A percentile compares a stretch with the other conserved stretches of the same genome.
These are phyloP conservation scores for Argyrosomus regius DNA, from an alignment of 2,797 vertebrate species.

Conservation along the genomic window DNA sequence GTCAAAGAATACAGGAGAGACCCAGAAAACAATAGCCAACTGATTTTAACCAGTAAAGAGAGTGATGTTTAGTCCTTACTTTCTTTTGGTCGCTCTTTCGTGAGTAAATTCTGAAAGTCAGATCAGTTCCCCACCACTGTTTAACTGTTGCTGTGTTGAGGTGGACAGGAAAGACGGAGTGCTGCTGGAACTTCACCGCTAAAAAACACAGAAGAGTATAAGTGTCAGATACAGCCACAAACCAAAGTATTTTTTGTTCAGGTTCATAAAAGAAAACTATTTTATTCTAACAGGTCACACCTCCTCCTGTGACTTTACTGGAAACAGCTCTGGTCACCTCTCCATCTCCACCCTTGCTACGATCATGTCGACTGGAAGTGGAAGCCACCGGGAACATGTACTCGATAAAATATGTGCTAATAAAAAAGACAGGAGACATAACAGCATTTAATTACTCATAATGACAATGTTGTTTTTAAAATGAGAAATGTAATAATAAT, in stretches of 20 bases:
- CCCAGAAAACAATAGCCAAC: background rate
- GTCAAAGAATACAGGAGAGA: background rate
- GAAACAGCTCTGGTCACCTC: constrained; percentile 89
- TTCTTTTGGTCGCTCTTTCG: constrained; percentile 90
- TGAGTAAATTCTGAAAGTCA: constrained; percentile 90
- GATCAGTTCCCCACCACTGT: constrained; percentile 89
- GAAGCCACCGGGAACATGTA: constrained; percentile 88
- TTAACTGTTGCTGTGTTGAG: constrained; percentile 84
- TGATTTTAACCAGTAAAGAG: background rate
- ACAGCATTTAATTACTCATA: background rate
- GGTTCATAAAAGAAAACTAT: background rate
- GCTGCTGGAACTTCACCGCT: constrained; percentile 93
- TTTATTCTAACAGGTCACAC: constrained; percentile 72
- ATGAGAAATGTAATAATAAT: background rate
- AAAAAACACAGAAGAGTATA: constrained; percentile 55
- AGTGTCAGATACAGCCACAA: constrained; percentile 26
- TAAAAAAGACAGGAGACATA: constrained; percentile 4
- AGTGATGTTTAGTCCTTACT: constrained; percentile 74
- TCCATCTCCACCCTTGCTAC: constrained; percentile 70
- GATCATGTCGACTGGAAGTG: constrained; percentile 77
- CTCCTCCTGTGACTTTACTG: constrained; percentile 88
- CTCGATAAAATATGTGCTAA: constrained; percentile 94
- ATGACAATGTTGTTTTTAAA: background rate
- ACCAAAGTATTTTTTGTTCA: background rate
- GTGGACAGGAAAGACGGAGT: constrained; percentile 88